Evolutionary conservation across 2,888 invertebrate species (phyloP).

Genomic region (Morpho helenor): DNA sequence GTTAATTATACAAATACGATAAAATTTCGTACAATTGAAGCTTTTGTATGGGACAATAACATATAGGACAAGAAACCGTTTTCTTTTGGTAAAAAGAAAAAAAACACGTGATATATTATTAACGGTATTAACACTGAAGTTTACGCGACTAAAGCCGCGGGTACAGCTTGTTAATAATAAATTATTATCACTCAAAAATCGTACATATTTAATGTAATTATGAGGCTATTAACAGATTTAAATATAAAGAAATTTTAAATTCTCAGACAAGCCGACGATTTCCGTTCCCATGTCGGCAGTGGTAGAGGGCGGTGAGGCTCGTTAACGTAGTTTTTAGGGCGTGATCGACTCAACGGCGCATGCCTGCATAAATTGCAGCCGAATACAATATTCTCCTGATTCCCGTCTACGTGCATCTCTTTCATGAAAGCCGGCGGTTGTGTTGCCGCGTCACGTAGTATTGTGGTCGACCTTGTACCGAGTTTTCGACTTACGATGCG

Average conservation of each 20-base stretch:
- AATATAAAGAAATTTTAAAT: slow-evolving; percentile 5
- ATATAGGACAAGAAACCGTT: too few relatives aligned
- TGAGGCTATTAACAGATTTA: too few relatives aligned
- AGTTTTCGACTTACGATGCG: slow-evolving; percentile 31
- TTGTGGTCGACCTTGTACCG: slow-evolving; percentile 51
- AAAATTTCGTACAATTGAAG: too few relatives aligned
- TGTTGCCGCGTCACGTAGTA: slow-evolving; percentile 27
- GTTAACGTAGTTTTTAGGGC: slow-evolving; percentile 72
- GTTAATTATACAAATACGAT: too few relatives aligned
- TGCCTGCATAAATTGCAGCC: slow-evolving; percentile 68
- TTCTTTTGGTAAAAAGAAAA: too few relatives aligned
- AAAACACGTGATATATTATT: too few relatives aligned
- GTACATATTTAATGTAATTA: too few relatives aligned
- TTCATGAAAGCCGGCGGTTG: slow-evolving; percentile 22
- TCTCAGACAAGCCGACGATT: slow-evolving; percentile 40
- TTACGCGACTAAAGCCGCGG: too few relatives aligned
- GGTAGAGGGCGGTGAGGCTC: slow-evolving; percentile 45
- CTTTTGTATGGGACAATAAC: too few relatives aligned
- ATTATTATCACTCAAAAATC: too few relatives aligned
- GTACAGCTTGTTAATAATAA: too few relatives aligned
- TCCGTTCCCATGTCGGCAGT: slow-evolving; percentile 61
- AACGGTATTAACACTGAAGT: too few relatives aligned
- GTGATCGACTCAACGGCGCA: slow-evolving; percentile 70
- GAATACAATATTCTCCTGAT: slow-evolving; percentile 46
- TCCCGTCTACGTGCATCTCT: slow-evolving; percentile 37